These are phyloP conservation scores for Ypsolopha scabrella DNA, from an alignment of 2,888 invertebrate genomes.

Conservation along the genomic window DNA sequence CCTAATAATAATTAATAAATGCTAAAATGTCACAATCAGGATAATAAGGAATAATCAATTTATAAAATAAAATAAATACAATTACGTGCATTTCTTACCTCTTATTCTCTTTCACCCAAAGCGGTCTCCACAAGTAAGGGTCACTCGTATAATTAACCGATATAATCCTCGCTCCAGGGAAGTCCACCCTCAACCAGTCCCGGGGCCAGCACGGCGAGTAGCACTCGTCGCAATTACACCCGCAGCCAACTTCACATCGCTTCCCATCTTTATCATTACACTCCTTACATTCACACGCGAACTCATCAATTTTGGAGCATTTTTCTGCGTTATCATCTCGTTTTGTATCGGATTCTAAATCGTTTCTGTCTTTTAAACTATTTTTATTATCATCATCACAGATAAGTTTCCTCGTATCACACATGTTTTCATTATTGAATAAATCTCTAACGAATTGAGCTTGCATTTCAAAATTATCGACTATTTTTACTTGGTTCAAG, in stretches of 20 bases:
- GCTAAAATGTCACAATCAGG: no score
- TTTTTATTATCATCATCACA: conserved; percentile 9
- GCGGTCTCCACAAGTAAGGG: conserved; percentile 79
- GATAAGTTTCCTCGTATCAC: conserved; percentile 2
- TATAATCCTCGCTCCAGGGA: conserved; percentile 81
- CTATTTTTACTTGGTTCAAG: conserved; percentile 27
- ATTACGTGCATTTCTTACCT: conserved; percentile 52
- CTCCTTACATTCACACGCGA: conserved; percentile 5
- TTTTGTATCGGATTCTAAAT: not conserved
- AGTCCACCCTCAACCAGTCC: conserved; percentile 87
- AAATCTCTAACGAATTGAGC: conserved; percentile 48
- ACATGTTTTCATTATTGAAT: conserved; percentile 28
- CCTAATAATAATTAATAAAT: no score
- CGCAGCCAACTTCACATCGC: conserved; percentile 41
- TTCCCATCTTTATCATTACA: conserved; percentile 11
- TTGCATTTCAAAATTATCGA: conserved; percentile 44
- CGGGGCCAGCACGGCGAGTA: conserved; percentile 84
- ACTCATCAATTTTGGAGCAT: conserved; percentile 6
- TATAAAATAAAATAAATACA: no score
- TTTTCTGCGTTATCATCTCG: conserved; percentile 11
- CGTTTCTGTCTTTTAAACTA: not conserved
- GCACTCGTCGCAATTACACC: conserved; percentile 52
- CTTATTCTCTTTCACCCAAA: conserved; percentile 77
- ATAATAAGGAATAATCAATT: no score
- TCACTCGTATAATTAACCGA: conserved; percentile 87